Evolutionary conservation across 2,797 vertebrate species (phyloP), one percentile per base, ranked within the genome.

Genomic region (Brachyalestes nurse): DNA sequence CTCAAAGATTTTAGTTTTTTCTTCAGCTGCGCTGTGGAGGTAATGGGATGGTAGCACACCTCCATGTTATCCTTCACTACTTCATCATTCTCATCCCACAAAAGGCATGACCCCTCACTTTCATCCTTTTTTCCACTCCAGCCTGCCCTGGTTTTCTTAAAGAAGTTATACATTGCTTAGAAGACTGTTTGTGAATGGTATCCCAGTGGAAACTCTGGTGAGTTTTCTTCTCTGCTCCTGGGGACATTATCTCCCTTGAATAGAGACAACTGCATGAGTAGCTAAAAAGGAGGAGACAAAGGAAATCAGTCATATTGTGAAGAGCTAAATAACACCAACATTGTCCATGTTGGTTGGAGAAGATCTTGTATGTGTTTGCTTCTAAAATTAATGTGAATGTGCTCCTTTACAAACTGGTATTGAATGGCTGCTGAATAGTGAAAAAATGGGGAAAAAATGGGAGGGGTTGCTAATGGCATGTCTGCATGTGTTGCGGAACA

Each of bases 311-410:
- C 85, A 85, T 73, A 90, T 90, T 90, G 84, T 87, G 67, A 86
- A 85, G 83, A 85, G 86, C 72, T 87, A 87, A 91, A 84, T 84
- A 85, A 86, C 85, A 90, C 86, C 84, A 82, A 88, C 83, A 87
- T 75, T 80, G 76, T 85, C 71, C 71, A 88, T 85, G 88, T 89
- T 78, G 77, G 78, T 80, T 70, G 90, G 88, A 91, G 90, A 87
- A 81, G 78, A 78, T 80, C 72, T 86, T 87, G 89, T 84, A 86
- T 87, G 86, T 82, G 10, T 3, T 82, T 38, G 67, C 88, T 87
- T 88, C 88, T n/a, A n/a, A n/a, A n/a, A n/a, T 90, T 89, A 92
- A 90, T 89, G 90, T 90, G 87, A 85, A 84, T 81, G 87, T 79
- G 83, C 86, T 86, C 84, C 85, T 83, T 77, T 73, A 38, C 49